phyloP scores from a whole-genome alignment of 2,797 vertebrate species.

The Zenarchopterus dispar region DNA sequence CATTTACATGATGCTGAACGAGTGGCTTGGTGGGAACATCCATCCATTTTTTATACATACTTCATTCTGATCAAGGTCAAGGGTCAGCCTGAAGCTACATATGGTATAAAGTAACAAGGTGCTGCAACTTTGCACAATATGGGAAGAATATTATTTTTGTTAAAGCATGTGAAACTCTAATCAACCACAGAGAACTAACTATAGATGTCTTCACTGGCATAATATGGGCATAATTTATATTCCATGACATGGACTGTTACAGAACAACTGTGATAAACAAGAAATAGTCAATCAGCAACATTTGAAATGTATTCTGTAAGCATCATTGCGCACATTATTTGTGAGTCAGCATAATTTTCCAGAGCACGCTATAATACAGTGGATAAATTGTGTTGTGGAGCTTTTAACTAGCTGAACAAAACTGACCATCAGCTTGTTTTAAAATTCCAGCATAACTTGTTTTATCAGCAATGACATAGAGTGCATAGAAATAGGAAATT shows the following conservation, averaged over 20 bases:
- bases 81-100: too few species aligned
- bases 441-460: conserved; percentile 31
- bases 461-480: conserved; percentile 21
- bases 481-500: conserved; percentile 3
- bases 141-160: too few species aligned
- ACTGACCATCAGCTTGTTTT: conserved; percentile 53
- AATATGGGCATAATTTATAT: conserved; percentile 18
- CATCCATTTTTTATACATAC: too few species aligned
- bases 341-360: conserved; percentile 49
- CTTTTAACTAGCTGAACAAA: conserved; percentile 39
- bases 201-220: too few species aligned
- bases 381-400: conserved; percentile 25
- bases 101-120: too few species aligned
- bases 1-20: too few species aligned
- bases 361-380: conserved; percentile 26
- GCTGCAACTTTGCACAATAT: too few species aligned
- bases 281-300: conserved; percentile 39
- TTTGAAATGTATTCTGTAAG: conserved; percentile 60
- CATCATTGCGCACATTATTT: conserved; percentile 53
- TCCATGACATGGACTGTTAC: conserved; percentile 11
- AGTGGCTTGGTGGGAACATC: too few species aligned
- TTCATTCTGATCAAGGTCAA: too few species aligned
- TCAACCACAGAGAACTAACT: too few species aligned
- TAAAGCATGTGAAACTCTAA: too few species aligned
- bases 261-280: conserved; percentile 29